Evolutionary conservation across 2,797 vertebrate species (phyloP).

Genomic region (Scarus forsteni): DNA sequence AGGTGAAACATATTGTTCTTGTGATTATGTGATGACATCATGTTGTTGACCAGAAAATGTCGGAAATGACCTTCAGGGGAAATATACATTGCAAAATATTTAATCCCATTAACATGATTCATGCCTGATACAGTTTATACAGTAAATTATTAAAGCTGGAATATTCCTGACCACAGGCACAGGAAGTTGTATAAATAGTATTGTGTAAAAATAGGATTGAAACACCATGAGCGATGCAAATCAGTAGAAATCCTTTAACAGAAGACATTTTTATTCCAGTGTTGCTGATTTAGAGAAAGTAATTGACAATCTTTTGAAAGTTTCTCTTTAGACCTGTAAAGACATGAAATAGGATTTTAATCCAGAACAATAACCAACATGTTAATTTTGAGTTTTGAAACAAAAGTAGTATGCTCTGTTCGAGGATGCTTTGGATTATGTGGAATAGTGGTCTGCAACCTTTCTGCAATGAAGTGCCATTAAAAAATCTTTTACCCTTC

Average conservation of each 20-base stretch:
- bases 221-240: slow-evolving; percentile 44
- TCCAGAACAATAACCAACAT: too few species aligned
- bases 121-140: slow-evolving; percentile 17
- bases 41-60: slow-evolving; percentile 37
- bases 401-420: too few species aligned
- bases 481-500: too few species aligned
- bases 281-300: slow-evolving; percentile 48
- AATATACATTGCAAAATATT: slow-evolving; percentile 41
- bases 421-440: too few species aligned
- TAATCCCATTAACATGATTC: slow-evolving; percentile 42
- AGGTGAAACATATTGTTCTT: slow-evolving; percentile 44
- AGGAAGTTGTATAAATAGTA: slow-evolving; percentile 12
- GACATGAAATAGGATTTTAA: too few species aligned
- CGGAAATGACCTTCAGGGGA: slow-evolving; percentile 46
- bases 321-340: slow-evolving; percentile 4
- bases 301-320: slow-evolving; percentile 19
- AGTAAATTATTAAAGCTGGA: slow-evolving; percentile 36
- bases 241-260: slow-evolving; percentile 33
- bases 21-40: slow-evolving; percentile 44
- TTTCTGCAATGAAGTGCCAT: too few species aligned
- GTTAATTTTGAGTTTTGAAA: too few species aligned
- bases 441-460: too few species aligned
- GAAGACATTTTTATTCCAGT: slow-evolving; percentile 25
- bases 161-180: slow-evolving; percentile 33
- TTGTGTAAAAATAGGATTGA: slow-evolving; percentile 47